These are phyloP conservation scores for Schlechtendalia chinensis DNA, from an alignment of 1,140 invertebrate species.

Conservation along the genomic window DNA sequence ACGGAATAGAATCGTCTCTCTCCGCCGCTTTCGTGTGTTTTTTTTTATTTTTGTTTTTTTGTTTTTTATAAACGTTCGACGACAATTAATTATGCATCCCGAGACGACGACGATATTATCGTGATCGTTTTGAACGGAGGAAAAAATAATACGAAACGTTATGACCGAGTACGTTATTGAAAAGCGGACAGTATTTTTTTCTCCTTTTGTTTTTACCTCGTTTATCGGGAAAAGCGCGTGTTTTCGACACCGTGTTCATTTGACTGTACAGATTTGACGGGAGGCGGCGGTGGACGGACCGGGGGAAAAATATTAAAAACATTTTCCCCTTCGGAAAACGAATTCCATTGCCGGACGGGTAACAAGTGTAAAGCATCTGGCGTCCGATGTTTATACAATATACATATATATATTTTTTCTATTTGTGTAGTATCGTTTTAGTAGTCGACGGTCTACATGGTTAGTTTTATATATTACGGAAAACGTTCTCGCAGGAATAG, in stretches of 20 bases:
- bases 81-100: no score
- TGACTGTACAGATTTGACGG: not conserved
- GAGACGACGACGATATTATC: no score
- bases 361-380: conserved; percentile 47
- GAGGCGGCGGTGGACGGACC: not conserved
- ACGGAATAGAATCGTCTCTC: no score
- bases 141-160: not conserved
- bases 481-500: not conserved
- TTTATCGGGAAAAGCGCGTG: conserved; percentile 9
- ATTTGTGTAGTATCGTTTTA: conserved; percentile 4
- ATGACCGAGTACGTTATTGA: not conserved
- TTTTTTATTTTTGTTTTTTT: not conserved
- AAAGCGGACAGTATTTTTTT: not conserved
- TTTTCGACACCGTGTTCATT: not conserved
- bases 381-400: conserved; percentile 17
- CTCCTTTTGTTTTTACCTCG: not conserved
- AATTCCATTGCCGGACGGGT: conserved; percentile 14
- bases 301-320: conserved; percentile 26
- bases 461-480: not conserved
- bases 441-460: not conserved
- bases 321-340: conserved; percentile 19
- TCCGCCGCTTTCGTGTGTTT: no score
- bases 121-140: no score
- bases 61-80: not conserved
- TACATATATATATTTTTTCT: not conserved